A percentile compares a stretch with the other conserved stretches of the same genome.
These are phyloP conservation scores for Drosophila lacteicornis DNA, from an alignment of 1,140 invertebrate species.

Conservation along the genomic window DNA sequence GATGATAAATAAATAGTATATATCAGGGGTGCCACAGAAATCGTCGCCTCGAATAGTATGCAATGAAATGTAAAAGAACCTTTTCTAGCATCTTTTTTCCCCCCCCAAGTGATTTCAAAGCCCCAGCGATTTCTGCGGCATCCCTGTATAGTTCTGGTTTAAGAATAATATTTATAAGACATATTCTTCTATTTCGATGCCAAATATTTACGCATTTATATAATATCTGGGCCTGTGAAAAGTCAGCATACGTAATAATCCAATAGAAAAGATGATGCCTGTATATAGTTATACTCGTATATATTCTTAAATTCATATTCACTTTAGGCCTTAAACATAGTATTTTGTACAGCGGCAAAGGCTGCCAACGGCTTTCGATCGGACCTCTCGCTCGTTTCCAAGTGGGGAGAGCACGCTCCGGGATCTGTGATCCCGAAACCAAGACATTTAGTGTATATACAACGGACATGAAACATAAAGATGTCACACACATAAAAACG, in stretches of 20 bases:
- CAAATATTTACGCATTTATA: no score
- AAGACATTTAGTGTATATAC: constrained; percentile 57
- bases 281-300: constrained; percentile 9
- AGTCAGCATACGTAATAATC: background rate
- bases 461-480: constrained; percentile 32
- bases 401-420: background rate
- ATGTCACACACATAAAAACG: constrained; percentile 38
- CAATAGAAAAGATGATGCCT: constrained; percentile 12
- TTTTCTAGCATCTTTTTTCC: no score
- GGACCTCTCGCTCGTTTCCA: constrained; percentile 22
- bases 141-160: background rate
- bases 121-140: background rate
- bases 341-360: constrained; percentile 64
- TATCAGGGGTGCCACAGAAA: no score
- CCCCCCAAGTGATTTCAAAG: background rate
- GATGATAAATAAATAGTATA: no score
- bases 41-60: background rate
- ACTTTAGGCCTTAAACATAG: constrained; percentile 32
- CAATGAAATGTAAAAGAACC: no score
- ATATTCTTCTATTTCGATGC: background rate
- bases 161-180: background rate
- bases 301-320: constrained; percentile 49
- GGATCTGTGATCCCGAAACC: constrained; percentile 9
- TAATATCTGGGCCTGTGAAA: background rate
- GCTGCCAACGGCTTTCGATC: constrained; percentile 22